Base-by-base conservation (phyloP, 2,888 invertebrate genomes). In the Oscheius sp. region DNA sequence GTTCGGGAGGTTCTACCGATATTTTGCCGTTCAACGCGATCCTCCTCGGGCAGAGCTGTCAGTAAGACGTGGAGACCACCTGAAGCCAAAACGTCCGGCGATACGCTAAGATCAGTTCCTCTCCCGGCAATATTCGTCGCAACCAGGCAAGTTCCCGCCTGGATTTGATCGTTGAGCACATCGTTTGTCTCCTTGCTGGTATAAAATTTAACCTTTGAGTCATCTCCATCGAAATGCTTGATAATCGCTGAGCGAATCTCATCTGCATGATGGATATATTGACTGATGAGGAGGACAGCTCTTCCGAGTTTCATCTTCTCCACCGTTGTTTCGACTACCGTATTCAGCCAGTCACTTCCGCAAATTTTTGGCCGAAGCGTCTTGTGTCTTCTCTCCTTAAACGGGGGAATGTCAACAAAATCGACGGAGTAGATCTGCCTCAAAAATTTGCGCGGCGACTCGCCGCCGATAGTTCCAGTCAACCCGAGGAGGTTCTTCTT, bases 51-150 rank as follows among this genome's bases (percentile, higher is more conserved):
- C 2, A 64, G 31, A 34, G 33, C 34, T 3, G 64, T 27, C 1
- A 64, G 34, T 3, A 64, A n/a, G 1, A 64, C 64, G 25, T 64
- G 64, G 12, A 64, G 64, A 27, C 64, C 64, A 8, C 64, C 64
- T 23, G 31, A 10, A 2, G 34, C 25, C 25, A 34, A 34, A 5
- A 64, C 48, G 23, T n/a, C 50, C 12, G 48, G 12, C 2, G 64
- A 31, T 31, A 64, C 33, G 6, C 50, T 64, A 8, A 64, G 34
- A 33, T 64, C 64, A 1, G 64, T 64, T 10, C 64, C 64, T 27
- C 64, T 42, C 34, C 64, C 64, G 12, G 64, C 64, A 8, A 64
- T 29, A 50, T 64, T 64, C 3, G 64, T 64, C 23, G 64, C 46
- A 1, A 64, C 50, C 33, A 64, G 25, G 48, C 48, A 48, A 3